Evolutionary conservation across 2,888 invertebrate species (phyloP).

Genomic region (Ctenicera cuprea): DNA sequence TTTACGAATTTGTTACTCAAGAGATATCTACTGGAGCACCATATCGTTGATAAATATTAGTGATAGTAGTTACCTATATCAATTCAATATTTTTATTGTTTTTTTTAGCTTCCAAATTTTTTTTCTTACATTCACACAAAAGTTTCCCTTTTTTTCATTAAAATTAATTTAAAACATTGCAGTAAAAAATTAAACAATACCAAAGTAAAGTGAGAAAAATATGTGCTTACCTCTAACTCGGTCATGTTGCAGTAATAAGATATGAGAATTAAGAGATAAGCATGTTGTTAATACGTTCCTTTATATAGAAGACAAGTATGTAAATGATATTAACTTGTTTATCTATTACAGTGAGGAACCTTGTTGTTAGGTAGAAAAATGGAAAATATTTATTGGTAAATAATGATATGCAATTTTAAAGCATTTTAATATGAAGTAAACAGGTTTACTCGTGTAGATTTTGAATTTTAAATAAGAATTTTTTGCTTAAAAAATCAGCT

Average conservation of each 20-base stretch:
- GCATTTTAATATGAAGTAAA: background rate
- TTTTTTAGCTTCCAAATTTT: too few relatives aligned
- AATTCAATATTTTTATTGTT: too few relatives aligned
- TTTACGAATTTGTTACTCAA: too few relatives aligned
- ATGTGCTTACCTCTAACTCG: slow-evolving; percentile 47
- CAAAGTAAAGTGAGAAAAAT: background rate
- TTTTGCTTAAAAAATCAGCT: too few relatives aligned
- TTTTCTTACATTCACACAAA: too few relatives aligned
- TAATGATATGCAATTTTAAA: slow-evolving; percentile 11
- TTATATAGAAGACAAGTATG: slow-evolving; percentile 26
- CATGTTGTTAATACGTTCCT: slow-evolving; percentile 1
- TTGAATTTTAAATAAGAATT: too few relatives aligned
- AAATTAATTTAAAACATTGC: too few relatives aligned
- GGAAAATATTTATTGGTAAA: slow-evolving; percentile 7
- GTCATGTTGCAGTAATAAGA: slow-evolving; percentile 41
- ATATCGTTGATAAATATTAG: too few relatives aligned
- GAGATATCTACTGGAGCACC: too few relatives aligned
- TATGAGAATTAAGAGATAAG: slow-evolving; percentile 10
- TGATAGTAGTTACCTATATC: too few relatives aligned
- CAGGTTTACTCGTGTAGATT: slow-evolving; percentile 1
- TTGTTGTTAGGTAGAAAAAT: slow-evolving; percentile 19
- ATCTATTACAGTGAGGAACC: slow-evolving; percentile 12
- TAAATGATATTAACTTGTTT: slow-evolving; percentile 22
- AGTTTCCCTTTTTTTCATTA: too few relatives aligned
- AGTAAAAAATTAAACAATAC: too few relatives aligned